phyloP scores from a whole-genome alignment of 2,113 vertebrate species.

The Sorex fumeus region DNA sequence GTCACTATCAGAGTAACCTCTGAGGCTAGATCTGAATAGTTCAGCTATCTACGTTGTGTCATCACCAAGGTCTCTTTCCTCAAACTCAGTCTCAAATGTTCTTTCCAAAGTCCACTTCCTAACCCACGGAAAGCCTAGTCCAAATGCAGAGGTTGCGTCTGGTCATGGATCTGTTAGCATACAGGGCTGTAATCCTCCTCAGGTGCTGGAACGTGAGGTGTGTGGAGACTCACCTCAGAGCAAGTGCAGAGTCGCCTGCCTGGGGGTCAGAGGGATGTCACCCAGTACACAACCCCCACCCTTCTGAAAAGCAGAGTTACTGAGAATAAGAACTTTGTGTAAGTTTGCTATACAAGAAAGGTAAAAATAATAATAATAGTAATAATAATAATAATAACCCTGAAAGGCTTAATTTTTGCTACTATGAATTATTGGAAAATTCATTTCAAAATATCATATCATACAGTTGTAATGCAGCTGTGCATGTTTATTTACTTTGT shows the following conservation, averaged over 20 bases:
- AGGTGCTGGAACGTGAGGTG: too few species aligned
- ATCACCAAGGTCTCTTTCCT: background rate
- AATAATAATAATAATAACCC: background rate
- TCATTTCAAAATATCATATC: background rate
- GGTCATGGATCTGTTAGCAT: too few species aligned
- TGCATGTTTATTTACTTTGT: background rate
- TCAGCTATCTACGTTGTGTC: background rate
- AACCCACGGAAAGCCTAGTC: background rate
- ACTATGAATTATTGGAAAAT: background rate
- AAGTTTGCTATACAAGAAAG: background rate
- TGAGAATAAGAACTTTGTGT: background rate
- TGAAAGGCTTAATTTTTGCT: background rate
- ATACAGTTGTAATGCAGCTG: background rate
- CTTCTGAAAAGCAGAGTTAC: background rate
- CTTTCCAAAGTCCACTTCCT: background rate
- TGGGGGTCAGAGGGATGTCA: background rate
- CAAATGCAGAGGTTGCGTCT: background rate
- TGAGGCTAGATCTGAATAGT: background rate
- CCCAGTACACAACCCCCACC: rapidly evolving
- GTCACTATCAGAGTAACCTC: background rate
- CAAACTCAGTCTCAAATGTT: background rate
- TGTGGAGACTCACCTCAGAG: too few species aligned
- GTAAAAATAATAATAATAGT: background rate
- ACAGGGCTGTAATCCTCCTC: too few species aligned
- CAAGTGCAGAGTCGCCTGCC: too few species aligned